These are phyloP conservation scores for Tokudaia muenninki DNA, from an alignment of 2,797 vertebrate genomes.

Conservation along the genomic window DNA sequence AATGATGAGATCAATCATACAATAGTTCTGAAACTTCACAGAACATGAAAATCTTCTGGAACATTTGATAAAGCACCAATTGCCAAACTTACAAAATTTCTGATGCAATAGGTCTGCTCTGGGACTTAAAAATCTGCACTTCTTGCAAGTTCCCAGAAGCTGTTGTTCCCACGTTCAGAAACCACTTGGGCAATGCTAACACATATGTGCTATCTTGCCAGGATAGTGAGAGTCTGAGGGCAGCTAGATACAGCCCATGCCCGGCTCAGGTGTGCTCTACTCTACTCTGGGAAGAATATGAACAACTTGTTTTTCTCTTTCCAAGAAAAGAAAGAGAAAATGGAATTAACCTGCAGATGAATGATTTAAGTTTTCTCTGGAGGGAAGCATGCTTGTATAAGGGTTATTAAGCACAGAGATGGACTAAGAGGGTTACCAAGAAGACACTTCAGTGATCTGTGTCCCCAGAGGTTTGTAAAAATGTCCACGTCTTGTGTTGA, in stretches of 20 bases:
- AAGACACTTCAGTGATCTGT: slow-evolving; percentile 67
- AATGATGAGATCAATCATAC: not conserved
- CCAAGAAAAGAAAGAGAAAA: slow-evolving; percentile 66
- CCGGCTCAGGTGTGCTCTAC: slow-evolving; percentile 21
- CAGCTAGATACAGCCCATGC: not conserved
- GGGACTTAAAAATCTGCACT: not conserved
- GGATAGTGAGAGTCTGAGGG: not conserved
- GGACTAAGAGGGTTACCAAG: slow-evolving; percentile 47
- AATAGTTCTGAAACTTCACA: not conserved
- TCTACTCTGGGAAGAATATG: slow-evolving; percentile 53
- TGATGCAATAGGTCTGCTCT: not conserved
- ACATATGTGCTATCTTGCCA: not conserved
- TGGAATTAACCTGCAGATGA: slow-evolving; percentile 61
- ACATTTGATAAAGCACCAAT: not conserved
- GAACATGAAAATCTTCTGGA: not conserved
- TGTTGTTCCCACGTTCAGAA: not conserved
- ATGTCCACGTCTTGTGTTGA: slow-evolving; percentile 33
- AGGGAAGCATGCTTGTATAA: slow-evolving; percentile 35
- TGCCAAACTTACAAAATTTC: not conserved
- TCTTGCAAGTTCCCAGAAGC: not conserved
- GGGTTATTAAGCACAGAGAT: slow-evolving; percentile 58
- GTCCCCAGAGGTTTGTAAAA: slow-evolving; percentile 40
- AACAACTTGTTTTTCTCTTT: slow-evolving; percentile 65
- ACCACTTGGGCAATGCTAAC: not conserved
- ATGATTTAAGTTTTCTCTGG: slow-evolving; percentile 69